A percentile compares a stretch with the other conserved stretches of the same genome.
phyloP scores from a whole-genome alignment of 2,888 invertebrate species.

The Hymenopus coronatus region DNA sequence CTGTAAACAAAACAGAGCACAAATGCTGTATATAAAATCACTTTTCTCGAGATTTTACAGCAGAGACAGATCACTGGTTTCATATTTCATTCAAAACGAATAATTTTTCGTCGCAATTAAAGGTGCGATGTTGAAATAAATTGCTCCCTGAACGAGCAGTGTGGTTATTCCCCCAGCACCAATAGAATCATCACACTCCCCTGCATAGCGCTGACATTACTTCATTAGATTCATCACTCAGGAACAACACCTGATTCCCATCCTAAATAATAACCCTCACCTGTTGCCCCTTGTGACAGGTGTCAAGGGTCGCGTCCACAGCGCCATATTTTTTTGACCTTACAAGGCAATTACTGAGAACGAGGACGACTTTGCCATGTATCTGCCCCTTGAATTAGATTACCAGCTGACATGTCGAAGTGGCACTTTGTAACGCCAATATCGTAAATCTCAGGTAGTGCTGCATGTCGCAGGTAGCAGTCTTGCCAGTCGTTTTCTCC shows the following conservation, averaged over 20 bases:
- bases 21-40: too few relatives aligned
- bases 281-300: constrained; percentile 11
- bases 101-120: too few relatives aligned
- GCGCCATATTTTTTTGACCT: background rate
- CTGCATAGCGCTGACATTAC: background rate
- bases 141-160: background rate
- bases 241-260: background rate
- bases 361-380: background rate
- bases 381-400: background rate
- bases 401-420: background rate
- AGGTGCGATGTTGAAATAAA: background rate
- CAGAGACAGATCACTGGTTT: too few relatives aligned
- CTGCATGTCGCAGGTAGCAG: background rate
- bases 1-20: too few relatives aligned
- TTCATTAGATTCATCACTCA: constrained; percentile 16
- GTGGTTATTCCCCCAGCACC: background rate
- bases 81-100: too few relatives aligned
- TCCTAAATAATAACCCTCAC: constrained; percentile 4
- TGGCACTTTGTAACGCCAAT: background rate
- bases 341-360: background rate
- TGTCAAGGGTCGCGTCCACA: background rate
- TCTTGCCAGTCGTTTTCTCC: too few relatives aligned
- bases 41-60: too few relatives aligned
- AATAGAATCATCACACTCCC: background rate
- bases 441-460: background rate